These are phyloP conservation scores for Chaenodraco wilsoni DNA, from an alignment of 2,797 vertebrate genomes.

Conservation along the genomic window DNA sequence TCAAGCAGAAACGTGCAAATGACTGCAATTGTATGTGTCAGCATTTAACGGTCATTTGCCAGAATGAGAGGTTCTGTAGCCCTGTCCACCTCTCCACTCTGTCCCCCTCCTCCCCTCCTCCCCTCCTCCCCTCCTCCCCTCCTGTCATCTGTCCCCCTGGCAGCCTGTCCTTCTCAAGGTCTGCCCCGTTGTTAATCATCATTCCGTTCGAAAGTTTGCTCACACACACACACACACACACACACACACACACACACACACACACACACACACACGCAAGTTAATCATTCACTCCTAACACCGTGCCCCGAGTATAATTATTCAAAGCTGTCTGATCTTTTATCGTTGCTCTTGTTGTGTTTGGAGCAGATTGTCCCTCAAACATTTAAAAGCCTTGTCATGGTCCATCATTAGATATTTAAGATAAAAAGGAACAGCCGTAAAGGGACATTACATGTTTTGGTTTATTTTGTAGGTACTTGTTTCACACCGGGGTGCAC, in stretches of 20 bases:
- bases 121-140: no score
- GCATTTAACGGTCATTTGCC: slow-evolving; percentile 56
- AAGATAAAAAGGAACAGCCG: slow-evolving; percentile 34
- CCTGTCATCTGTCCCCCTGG: slow-evolving; percentile 74
- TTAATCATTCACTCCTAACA: slow-evolving; percentile 60
- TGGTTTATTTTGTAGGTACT: slow-evolving; percentile 6
- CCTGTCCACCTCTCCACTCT: slow-evolving; percentile 46
- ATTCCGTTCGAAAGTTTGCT: slow-evolving; percentile 46
- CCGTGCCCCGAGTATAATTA: slow-evolving; percentile 65
- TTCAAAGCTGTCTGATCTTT: slow-evolving; percentile 68
- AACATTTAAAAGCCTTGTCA: slow-evolving; percentile 44
- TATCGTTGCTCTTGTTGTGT: slow-evolving; percentile 63
- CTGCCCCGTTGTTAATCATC: slow-evolving; percentile 69
- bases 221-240: background rate
- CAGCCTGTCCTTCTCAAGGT: slow-evolving; percentile 72
- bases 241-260: background rate
- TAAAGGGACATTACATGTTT: background rate
- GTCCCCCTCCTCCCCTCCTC: slow-evolving; percentile 47
- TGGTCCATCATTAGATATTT: slow-evolving; percentile 60
- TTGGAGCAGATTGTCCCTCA: slow-evolving; percentile 60
- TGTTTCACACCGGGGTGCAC: background rate
- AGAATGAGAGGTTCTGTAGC: slow-evolving; percentile 46
- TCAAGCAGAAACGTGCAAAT: slow-evolving; percentile 33
- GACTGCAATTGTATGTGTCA: slow-evolving; percentile 64
- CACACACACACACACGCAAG: background rate